Conservation (phyloP, 1,140 invertebrate genomes). For the Chelonus insularis region DNA sequence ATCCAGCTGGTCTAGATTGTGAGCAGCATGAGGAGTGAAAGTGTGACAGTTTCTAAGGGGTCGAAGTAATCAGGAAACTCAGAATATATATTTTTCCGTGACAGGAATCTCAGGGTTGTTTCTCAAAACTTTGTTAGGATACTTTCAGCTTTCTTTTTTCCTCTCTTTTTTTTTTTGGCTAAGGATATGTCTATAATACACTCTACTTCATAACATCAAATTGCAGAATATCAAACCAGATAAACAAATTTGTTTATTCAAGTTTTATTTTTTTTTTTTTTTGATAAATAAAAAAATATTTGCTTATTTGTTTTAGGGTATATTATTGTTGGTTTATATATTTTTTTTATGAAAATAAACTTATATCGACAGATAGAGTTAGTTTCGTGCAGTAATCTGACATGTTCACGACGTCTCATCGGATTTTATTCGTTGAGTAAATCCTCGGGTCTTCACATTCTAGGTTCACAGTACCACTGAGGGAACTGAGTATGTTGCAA, state of each 20-base stretch:
- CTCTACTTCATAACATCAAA: too few species aligned
- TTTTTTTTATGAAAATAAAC: slow-evolving; percentile 7
- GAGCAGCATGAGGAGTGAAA: not conserved
- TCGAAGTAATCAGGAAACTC: slow-evolving; percentile 1
- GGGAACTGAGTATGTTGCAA: slow-evolving; percentile 6
- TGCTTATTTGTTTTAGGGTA: too few species aligned
- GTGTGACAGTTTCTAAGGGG: not conserved
- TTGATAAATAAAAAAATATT: too few species aligned
- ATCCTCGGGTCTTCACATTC: slow-evolving; percentile 25
- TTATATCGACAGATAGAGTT: not conserved
- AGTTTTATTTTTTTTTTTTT: too few species aligned
- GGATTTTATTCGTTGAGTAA: slow-evolving; percentile 42
- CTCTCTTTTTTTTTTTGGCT: not conserved
- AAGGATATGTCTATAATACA: too few species aligned
- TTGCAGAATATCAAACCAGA: too few species aligned
- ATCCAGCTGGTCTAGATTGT: slow-evolving; percentile 4
- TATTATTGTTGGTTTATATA: not conserved
- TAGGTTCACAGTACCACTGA: slow-evolving; percentile 4
- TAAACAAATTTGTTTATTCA: too few species aligned
- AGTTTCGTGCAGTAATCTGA: slow-evolving; percentile 15
- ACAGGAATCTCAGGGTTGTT: slow-evolving; percentile 9
- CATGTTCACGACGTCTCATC: slow-evolving; percentile 42
- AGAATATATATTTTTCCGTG: slow-evolving; percentile 14
- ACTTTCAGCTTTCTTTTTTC: not conserved
- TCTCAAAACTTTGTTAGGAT: not conserved